Evolutionary conservation across 1,140 invertebrate species (phyloP).

Genomic region (Hirudo medicinalis): DNA sequence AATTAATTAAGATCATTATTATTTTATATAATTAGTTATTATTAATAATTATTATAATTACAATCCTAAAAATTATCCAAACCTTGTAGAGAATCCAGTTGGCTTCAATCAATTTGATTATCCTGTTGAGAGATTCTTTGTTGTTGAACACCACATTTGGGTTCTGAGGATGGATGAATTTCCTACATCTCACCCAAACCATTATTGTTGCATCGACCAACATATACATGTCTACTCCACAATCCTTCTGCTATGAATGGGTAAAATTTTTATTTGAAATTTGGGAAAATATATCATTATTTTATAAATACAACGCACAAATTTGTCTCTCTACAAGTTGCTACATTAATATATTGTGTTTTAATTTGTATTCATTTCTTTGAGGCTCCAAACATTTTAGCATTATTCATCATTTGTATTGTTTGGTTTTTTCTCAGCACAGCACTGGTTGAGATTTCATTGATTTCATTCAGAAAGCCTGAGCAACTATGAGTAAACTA

Average conservation of each 20-base stretch:
- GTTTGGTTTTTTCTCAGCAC: no score
- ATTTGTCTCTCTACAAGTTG: not conserved
- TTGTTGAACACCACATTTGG: not conserved
- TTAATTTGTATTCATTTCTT: not conserved
- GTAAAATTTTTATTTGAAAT: no score
- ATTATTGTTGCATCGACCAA: not conserved
- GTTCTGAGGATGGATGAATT: constrained; percentile 5
- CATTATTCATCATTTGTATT: no score
- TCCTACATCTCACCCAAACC: not conserved
- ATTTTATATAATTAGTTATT: not conserved
- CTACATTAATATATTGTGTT: not conserved
- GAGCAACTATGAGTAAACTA: no score
- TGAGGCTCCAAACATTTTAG: no score
- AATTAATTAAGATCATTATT: not conserved
- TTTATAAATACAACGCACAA: no score
- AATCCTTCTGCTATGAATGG: not conserved
- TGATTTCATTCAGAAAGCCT: no score
- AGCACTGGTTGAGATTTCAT: no score
- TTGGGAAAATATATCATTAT: no score
- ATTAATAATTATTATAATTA: not conserved
- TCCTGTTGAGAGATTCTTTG: not conserved
- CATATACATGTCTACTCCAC: not conserved
- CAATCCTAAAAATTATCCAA: not conserved
- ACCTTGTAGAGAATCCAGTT: not conserved
- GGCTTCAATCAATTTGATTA: constrained; percentile 7